Base-by-base conservation (phyloP, 2,113 vertebrate genomes). In the Arvicanthis niloticus region DNA sequence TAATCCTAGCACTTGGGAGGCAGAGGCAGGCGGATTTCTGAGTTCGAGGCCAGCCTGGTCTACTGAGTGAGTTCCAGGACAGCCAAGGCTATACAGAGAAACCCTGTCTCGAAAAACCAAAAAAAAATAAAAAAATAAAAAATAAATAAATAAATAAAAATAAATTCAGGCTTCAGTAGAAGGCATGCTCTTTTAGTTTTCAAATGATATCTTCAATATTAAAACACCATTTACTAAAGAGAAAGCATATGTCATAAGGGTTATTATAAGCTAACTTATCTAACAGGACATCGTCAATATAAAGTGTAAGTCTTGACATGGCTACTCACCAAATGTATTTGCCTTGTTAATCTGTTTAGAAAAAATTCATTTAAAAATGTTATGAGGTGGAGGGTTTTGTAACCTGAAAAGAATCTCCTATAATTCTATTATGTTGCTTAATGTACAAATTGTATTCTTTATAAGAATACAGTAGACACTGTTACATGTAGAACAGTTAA, bases 181-280 rank as follows among this genome's bases (percentile, higher is more conserved):
- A 89, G 13, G 24, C 53, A 92, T 51, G 34, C 7, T 95, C 26
- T 75, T 91, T 90, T 93, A 90, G 84, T 78, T 88, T 95, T 93
- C 72, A 90, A 94, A 19, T 67, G 40, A 48, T 88, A 92, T 70
- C 94, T 92, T 91, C n/a, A 87, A 93, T 78, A 11, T 91, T 7
- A 67, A 97, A 89, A 88, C 78, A 15, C 77, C 53, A 94, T 67
- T 86, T 86, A 90, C 26, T 34, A 88, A 96, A 91, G 91, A 95
- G 40, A 22, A 60, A 89, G 24, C 19, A 91, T 22, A 77, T 45
- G 53, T 88, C 75, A 3, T 86, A 62, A 90, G 7, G 8, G 5
- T 67, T 94, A 86, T 91, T 87, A 87, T 34, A 93, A 91, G 76
- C 45, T 68, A 85, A 90, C 67, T 93, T 88, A 85, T n/a, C 31